Conservation (phyloP, 2,113 vertebrate genomes). For the Apteryx mantelli region DNA sequence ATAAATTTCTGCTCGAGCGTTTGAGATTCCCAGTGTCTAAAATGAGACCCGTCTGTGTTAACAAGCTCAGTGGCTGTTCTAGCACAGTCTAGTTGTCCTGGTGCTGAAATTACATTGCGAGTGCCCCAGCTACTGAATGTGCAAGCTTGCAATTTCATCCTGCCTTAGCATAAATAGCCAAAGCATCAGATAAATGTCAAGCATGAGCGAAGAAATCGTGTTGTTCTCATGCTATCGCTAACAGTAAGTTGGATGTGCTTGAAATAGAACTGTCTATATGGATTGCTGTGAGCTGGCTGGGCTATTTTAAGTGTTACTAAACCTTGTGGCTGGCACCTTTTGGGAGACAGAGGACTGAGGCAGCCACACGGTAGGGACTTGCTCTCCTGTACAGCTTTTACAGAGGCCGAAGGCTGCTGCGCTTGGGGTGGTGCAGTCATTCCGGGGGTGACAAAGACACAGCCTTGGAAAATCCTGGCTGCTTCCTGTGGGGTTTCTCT, state of each 20-base stretch:
- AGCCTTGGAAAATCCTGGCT: neutral
- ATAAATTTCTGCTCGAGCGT: neutral
- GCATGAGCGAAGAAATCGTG: constrained; percentile 21
- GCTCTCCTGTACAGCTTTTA: neutral
- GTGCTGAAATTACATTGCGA: neutral
- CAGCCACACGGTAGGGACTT: constrained; percentile 38
- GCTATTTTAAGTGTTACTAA: constrained; percentile 71
- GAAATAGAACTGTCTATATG: constrained; percentile 66
- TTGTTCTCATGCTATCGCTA: constrained; percentile 8
- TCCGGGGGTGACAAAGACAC: neutral
- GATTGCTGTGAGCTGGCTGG: constrained; percentile 30
- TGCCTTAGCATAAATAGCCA: constrained; percentile 26
- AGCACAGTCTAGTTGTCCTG: neutral
- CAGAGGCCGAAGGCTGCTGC: neutral
- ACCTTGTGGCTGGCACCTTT: constrained; percentile 46
- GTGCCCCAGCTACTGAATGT: neutral
- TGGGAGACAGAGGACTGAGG: neutral
- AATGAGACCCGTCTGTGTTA: fast-evolving
- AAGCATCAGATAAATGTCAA: constrained; percentile 57
- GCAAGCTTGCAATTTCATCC: constrained; percentile 14
- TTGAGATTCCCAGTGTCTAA: neutral
- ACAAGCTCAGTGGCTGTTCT: neutral
- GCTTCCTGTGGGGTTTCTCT: neutral
- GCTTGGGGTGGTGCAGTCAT: neutral
- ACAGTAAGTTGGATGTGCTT: constrained; percentile 50